Conservation (phyloP, 64 coral and sea anemone species). For the Montipora capricornis region DNA sequence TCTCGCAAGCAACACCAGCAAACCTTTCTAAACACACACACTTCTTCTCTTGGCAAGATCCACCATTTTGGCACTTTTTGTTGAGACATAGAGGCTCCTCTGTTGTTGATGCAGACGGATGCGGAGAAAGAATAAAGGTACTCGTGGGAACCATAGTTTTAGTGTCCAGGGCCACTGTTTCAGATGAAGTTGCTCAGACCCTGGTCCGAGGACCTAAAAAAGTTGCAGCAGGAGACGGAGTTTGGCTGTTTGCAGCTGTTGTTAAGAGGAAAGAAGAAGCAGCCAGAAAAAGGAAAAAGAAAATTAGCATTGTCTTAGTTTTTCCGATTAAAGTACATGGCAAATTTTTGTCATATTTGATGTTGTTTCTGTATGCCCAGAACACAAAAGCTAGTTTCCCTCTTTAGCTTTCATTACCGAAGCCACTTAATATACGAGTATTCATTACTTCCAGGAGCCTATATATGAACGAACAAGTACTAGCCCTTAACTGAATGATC, state of each 20-base stretch:
- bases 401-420: no score
- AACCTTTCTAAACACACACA: slow-evolving; percentile 22
- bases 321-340: no score
- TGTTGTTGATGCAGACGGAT: neutral
- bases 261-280: neutral
- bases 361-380: no score
- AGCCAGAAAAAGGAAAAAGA: neutral
- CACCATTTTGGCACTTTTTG: slow-evolving; percentile 24
- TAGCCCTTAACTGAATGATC: no score
- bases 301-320: no score
- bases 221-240: neutral
- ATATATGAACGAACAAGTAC: no score
- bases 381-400: no score
- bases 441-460: no score
- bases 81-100: neutral
- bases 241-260: neutral
- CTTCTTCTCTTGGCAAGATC: neutral
- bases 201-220: neutral
- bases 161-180: neutral
- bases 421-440: no score
- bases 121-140: no score
- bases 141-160: neutral
- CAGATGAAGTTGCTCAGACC: neutral
- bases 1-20: slow-evolving; percentile 32
- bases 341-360: no score